These are phyloP conservation scores for Dunckerocampus dactyliophorus DNA, from an alignment of 2,113 vertebrate species.

Conservation along the genomic window DNA sequence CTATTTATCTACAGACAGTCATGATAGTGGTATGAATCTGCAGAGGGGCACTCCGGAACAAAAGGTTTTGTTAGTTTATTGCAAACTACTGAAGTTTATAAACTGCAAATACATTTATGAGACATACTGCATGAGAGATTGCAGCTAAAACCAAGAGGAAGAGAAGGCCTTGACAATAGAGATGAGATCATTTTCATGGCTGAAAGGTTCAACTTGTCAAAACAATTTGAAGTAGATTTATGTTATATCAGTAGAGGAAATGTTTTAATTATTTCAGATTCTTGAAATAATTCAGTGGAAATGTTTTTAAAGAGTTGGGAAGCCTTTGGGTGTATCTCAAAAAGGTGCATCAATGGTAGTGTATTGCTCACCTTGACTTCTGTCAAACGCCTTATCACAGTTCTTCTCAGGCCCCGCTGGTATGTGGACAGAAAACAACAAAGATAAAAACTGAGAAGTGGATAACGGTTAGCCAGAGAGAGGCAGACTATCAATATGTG, in stretches of 20 bases:
- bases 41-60: too few species aligned
- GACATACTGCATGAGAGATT: too few species aligned
- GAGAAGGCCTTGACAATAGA: background rate
- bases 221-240: background rate
- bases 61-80: too few species aligned
- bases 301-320: background rate
- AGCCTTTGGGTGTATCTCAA: background rate
- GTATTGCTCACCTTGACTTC: conserved; percentile 31
- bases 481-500: background rate
- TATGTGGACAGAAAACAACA: conserved; percentile 3
- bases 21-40: too few species aligned
- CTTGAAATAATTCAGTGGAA: background rate
- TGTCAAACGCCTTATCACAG: background rate
- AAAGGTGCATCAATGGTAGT: background rate
- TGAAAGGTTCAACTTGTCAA: background rate
- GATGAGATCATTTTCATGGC: background rate
- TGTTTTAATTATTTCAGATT: background rate
- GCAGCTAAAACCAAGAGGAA: background rate
- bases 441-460: background rate
- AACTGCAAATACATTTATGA: too few species aligned
- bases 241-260: background rate
- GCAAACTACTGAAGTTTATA: too few species aligned
- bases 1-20: too few species aligned
- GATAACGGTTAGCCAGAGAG: background rate
- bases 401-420: conserved; percentile 3